Conservation (phyloP, 1,140 invertebrate species). For the Macrostomum lignano region DNA sequence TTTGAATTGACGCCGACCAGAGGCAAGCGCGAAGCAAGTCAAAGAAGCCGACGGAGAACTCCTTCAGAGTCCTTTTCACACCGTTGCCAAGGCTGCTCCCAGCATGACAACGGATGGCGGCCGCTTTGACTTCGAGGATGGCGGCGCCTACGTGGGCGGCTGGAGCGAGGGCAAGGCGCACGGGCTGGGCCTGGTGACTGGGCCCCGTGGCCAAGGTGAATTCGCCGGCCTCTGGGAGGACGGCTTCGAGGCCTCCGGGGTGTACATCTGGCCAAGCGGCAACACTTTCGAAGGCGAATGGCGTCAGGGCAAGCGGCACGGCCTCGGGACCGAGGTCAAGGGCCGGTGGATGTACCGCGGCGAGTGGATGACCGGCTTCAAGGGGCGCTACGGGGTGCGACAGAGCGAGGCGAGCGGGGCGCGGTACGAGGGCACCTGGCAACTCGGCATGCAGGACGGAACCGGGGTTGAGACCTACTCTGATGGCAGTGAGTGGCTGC, state of each 20-base stretch:
- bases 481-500: conserved; percentile 54
- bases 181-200: conserved; percentile 28
- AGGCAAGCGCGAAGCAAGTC: too few relatives aligned
- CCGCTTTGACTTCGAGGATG: conserved; percentile 97
- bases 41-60: too few relatives aligned
- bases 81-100: too few relatives aligned
- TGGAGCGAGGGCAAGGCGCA: conserved; percentile 66
- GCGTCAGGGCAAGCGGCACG: conserved; percentile 95
- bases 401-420: conserved; percentile 73
- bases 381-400: conserved; percentile 83
- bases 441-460: conserved; percentile 84
- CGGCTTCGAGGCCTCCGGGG: conserved; percentile 90
- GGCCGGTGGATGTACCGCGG: conserved; percentile 87
- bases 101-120: conserved; percentile 44
- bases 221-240: conserved; percentile 94
- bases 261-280: conserved; percentile 89
- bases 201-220: conserved; percentile 55
- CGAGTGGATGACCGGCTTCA: conserved; percentile 98
- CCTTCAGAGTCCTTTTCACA: too few relatives aligned
- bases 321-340: conserved; percentile 73
- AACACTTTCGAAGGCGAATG: conserved; percentile 90
- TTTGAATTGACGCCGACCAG: too few relatives aligned
- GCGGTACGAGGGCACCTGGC: conserved; percentile 97
- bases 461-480: conserved; percentile 97
- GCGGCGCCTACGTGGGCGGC: conserved; percentile 89